phyloP scores from a whole-genome alignment of 2,797 vertebrate species.

The Brachyrhaphis roseni region DNA sequence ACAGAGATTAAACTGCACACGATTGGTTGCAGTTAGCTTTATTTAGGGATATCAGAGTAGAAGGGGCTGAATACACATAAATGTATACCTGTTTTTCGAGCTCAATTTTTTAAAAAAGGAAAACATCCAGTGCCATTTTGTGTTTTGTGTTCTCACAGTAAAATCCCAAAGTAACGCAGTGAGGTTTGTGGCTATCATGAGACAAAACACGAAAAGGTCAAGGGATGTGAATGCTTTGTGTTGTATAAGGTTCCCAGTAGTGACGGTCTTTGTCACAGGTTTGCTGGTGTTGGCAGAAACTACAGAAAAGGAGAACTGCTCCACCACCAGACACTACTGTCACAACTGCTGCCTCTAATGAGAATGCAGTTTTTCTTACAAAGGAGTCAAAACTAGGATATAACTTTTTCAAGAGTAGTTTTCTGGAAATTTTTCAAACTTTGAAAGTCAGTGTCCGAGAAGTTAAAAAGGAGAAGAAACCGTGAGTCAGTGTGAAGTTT shows the following conservation, averaged over 20 bases:
- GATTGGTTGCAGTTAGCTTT: not conserved
- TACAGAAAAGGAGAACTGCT: slow-evolving; percentile 3
- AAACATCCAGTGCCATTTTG: not conserved
- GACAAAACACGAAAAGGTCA: not conserved
- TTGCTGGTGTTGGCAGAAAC: not conserved
- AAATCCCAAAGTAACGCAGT: not conserved
- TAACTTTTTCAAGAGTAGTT: not conserved
- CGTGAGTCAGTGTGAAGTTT: not conserved
- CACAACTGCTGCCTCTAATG: not conserved
- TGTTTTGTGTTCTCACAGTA: not conserved
- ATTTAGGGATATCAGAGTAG: not conserved
- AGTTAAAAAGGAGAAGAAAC: not conserved
- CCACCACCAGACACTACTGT: not conserved
- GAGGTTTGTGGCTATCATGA: not conserved
- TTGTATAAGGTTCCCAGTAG: not conserved
- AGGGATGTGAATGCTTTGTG: not conserved
- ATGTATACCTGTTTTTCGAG: not conserved
- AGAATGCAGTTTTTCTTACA: not conserved
- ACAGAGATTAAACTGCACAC: not conserved
- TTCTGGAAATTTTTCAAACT: not conserved
- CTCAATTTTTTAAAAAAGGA: not conserved
- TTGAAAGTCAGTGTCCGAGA: not conserved
- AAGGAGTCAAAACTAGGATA: not conserved
- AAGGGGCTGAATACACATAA: not conserved
- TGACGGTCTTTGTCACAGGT: not conserved